Evolutionary conservation across 2,113 vertebrate genomes (phyloP), one percentile per base, ranked within the genome.

Genomic region (Rousettus leschenaultii): DNA sequence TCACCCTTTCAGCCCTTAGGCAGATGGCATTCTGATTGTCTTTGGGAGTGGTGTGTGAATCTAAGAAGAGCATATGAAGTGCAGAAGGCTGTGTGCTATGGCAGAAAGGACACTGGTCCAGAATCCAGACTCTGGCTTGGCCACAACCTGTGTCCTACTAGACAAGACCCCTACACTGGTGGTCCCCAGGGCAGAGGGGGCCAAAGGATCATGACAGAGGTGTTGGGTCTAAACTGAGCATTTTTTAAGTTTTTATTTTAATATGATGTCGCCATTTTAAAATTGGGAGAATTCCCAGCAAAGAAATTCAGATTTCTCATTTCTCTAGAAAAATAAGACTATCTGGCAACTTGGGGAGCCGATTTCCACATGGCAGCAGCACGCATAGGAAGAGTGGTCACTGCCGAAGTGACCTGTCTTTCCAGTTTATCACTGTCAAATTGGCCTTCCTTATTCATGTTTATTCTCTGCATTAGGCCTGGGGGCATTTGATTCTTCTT

Each of bases 11-110:
- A 1, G 61, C 79, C 80, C 11, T 24, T 16, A 11, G 21, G 94
- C 95, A 96, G 91, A 95, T 93, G 94, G 96, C 48, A 51, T 78
- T 66, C 61, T 14, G 1, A 75, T 74, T 87, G 77, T 92, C 92
- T 94, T 12, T 65, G 48, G 45, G 79, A 96, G 26, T n/a, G 80
- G 87, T 26, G 14, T 53, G 28, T 38, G 86, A 61, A 15, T 57
- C 78, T 61, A 12, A 38, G 86, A 40, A 66, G 86, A 85, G 26
- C 33, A 38, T 24, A 24, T 13, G 21, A 55, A 30, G 66, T 70
- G n/a, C n/a, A 86, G 82, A 14, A 83, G 35, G 57, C 68, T 8
- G 30, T 28, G 83, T 7, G 0, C 40, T 59, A 15, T 19, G 7
- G 63, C 1, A 0, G 87, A 40, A 28, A 89, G 87, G 55, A 51